A percentile compares a stretch with the other conserved stretches of the same genome.
Evolutionary conservation across 1,140 invertebrate species (phyloP).

Genomic region (Drosophila nikananu): DNA sequence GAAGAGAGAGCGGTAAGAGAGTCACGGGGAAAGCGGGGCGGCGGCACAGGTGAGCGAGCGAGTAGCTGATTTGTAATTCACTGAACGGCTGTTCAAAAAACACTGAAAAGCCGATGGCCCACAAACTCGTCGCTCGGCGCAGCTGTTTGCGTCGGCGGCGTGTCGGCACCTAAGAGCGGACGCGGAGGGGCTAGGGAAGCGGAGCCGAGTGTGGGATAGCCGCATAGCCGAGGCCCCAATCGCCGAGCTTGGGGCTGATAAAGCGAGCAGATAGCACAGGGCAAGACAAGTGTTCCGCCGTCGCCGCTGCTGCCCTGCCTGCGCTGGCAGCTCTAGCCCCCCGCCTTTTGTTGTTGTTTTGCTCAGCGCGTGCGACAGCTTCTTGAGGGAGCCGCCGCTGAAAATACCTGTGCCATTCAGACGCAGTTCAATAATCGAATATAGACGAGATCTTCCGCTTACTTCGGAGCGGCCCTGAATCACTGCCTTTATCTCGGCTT

Average conservation of each 20-base stretch:
- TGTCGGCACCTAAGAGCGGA: background rate
- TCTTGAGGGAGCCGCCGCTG: constrained; percentile 16
- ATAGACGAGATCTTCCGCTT: constrained; percentile 18
- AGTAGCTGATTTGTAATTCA: constrained; percentile 48
- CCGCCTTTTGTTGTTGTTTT: constrained; percentile 13
- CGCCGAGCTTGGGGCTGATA: constrained; percentile 29
- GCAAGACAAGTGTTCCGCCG: constrained; percentile 27
- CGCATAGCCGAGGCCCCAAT: constrained; percentile 23
- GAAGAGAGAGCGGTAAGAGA: constrained; percentile 10
- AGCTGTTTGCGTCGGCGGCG: constrained; percentile 41
- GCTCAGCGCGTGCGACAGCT: constrained; percentile 18
- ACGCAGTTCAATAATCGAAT: constrained; percentile 1
- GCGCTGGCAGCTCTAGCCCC: constrained; percentile 9
- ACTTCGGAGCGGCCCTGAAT: constrained; percentile 16
- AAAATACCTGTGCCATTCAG: constrained; percentile 10
- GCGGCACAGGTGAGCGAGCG: constrained; percentile 7
- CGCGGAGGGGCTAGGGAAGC: background rate
- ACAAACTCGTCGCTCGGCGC: constrained; percentile 18
- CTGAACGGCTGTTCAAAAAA: constrained; percentile 70
- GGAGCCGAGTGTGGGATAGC: constrained; percentile 18
- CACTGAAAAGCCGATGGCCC: constrained; percentile 58
- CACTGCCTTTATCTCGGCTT: constrained; percentile 8
- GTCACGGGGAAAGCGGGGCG: background rate
- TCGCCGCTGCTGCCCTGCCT: background rate
- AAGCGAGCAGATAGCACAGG: constrained; percentile 36